Evolutionary conservation across 2,797 vertebrate genomes (phyloP).

Genomic region (Sebastes nivosus): DNA sequence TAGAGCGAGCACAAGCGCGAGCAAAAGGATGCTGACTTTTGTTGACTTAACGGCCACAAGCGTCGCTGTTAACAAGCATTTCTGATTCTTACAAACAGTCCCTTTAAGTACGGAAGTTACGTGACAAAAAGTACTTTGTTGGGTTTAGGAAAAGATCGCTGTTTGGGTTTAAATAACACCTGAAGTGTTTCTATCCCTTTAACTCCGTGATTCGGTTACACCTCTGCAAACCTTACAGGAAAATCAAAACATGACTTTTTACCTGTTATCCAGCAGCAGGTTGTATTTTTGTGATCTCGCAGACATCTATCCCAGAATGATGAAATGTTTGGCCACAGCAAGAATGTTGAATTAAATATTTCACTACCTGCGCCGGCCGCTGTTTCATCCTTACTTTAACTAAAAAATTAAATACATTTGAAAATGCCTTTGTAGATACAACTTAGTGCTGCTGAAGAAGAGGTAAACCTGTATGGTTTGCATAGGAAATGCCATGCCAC

Average conservation of each 20-base stretch:
- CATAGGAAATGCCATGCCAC: background rate
- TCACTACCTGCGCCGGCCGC: background rate
- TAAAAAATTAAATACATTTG: background rate
- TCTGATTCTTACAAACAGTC: no score
- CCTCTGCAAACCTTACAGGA: background rate
- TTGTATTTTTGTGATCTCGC: background rate
- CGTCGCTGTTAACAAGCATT: no score
- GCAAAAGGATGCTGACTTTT: no score
- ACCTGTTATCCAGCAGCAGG: background rate
- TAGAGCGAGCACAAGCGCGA: no score
- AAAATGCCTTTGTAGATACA: background rate
- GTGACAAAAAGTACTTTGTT: no score
- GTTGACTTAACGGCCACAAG: no score
- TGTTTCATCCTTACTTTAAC: background rate
- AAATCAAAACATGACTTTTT: no score
- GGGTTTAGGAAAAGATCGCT: no score
- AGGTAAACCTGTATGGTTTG: background rate
- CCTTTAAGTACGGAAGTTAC: no score
- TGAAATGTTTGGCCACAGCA: background rate
- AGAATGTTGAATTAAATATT: background rate
- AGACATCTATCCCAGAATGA: background rate
- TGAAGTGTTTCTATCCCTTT: background rate
- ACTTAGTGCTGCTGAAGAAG: background rate
- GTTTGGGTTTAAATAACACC: no score
- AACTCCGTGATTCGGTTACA: background rate